Evolutionary conservation across 2,888 invertebrate species (phyloP), one percentile per base, ranked within the genome.

Genomic region (Nomada fucata): DNA sequence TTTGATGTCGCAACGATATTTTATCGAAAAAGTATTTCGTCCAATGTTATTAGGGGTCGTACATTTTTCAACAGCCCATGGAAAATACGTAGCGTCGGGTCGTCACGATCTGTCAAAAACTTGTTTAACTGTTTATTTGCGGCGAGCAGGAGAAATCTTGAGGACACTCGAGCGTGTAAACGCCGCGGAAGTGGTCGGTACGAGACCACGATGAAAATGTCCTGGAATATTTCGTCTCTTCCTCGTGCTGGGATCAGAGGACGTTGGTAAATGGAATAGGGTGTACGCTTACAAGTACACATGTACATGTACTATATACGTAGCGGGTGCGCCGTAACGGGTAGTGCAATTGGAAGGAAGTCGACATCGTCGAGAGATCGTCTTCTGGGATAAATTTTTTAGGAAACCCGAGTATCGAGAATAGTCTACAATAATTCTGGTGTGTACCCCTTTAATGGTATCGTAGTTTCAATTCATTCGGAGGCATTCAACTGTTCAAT

Each of bases 1-100:
- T 52, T 65, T 44, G 20, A 18, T 44, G 65, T 65, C 63, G 60
- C 67, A 36, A 7, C 64, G 76, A 77, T 60, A 87, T 86, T 83
- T 85, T 75, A 67, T 63, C 64, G 57, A n/a, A 13, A 47, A 67
- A 53, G 44, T 50, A 69, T 79, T 68, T 26, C 79, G 5, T 18
- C 1, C 47, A 79, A 68, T 11, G 61, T 75, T 63, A 79, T 79
- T 63, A 79, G 63, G 71, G 57, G 55, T 60, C 72, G 50, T 75
- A 61, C 69, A 36, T 36, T 70, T 63, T 72, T 57, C 59, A 73
- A 26, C 60, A 50, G 7, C 11, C 9, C 47, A 29, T 26, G 55
- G 52, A 47, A 26, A 57, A 74, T 73, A 67, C 52, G 11, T 18
- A n/a, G n/a, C 55, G 59, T 13, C 36, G 9, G 5, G n/a, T 29